Evolutionary conservation across 1,140 invertebrate genomes (phyloP).

Genomic region (Phocides pigmalion): DNA sequence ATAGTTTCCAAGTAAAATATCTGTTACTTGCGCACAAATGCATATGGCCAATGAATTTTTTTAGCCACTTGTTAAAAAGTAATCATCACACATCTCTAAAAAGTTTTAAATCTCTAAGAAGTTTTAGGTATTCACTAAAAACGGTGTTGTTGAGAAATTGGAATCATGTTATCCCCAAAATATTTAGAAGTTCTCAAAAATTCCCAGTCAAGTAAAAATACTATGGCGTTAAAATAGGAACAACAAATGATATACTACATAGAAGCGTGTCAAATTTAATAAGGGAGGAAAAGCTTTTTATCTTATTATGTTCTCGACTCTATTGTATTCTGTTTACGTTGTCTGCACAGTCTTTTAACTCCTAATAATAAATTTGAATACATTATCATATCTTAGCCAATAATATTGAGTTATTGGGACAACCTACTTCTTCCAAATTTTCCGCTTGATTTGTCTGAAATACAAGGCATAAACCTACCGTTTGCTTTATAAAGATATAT

Average conservation of each 20-base stretch:
- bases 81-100: too few relatives aligned
- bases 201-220: background rate
- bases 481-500: too few relatives aligned
- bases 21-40: too few relatives aligned
- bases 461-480: background rate
- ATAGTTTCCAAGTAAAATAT: too few relatives aligned
- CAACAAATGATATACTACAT: background rate
- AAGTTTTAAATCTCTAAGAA: too few relatives aligned
- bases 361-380: conserved; percentile 24
- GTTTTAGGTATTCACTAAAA: too few relatives aligned
- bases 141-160: too few relatives aligned
- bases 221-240: background rate
- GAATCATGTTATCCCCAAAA: too few relatives aligned
- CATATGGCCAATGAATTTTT: too few relatives aligned
- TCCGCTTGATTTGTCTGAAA: background rate
- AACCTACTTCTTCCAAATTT: conserved; percentile 9
- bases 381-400: conserved; percentile 19
- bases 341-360: conserved; percentile 13
- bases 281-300: conserved; percentile 4
- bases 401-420: conserved; percentile 21
- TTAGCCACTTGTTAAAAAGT: too few relatives aligned
- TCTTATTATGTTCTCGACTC: conserved; percentile 13
- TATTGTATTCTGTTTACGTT: conserved; percentile 6
- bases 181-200: too few relatives aligned
- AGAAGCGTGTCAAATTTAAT: background rate